Base-by-base conservation (phyloP, 2,797 vertebrate genomes). In the Ficedula albicollis region DNA sequence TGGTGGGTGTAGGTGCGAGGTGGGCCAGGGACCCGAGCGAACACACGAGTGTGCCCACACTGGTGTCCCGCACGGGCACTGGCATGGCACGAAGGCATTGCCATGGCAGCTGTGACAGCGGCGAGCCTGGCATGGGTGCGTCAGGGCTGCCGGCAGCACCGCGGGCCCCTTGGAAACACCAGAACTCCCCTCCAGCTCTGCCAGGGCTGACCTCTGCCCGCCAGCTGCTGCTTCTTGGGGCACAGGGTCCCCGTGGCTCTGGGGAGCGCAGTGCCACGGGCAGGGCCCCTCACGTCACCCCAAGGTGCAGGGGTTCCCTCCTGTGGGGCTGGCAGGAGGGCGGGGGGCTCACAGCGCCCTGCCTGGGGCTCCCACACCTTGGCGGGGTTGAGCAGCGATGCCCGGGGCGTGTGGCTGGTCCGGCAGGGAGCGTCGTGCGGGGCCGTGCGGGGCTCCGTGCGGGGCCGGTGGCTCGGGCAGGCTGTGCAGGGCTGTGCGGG, bases 1-100 rank as follows among this genome's bases (percentile, higher is more conserved):
- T 1, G 19, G 2, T 0, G 3, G 56, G 20, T 12, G 44, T 19
- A 56, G 49, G 30, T 2, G 4, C 0, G 3, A 56, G 43, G 48
- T 19, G 86, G 67, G 64, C 85, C 12, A 0, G 63, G 41, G 32
- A 77, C n/a, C 60, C 6, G 5, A n/a, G 32, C 0, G 3, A 20
- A 8, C 48, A 6, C 55, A 6, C 5, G 54, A 29, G 72, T 4
- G 44, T 5, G 41, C 56, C 44, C 78, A 5, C 1, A 2, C 29
- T 2, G 2, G 41, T 7, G 59, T 29, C 66, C 70, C 81, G 43
- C 0, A 3, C 4, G 11, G 85, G 76, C 86, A 16, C 44, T 0
- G 17, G 75, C 80, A 34, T 0, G 17, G 75, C 80, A 39, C 7
- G 0, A 1, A 5, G 80, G 62, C 60, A 56, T 86, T 29, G 89